Base-by-base conservation (phyloP, 2,888 invertebrate genomes). In the Halictus quadricinctus region DNA sequence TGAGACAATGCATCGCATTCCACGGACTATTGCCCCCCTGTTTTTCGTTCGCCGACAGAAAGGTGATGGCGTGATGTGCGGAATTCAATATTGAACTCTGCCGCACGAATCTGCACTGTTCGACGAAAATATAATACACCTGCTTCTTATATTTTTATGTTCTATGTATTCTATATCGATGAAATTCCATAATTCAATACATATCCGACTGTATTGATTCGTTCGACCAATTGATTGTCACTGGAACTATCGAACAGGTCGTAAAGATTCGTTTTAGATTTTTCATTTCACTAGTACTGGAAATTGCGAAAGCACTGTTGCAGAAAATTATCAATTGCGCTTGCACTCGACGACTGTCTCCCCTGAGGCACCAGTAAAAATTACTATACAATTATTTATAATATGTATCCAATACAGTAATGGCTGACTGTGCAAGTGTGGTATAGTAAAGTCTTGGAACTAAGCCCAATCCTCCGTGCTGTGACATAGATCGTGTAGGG, bases 1-100 rank as follows among this genome's bases (percentile, higher is more conserved):
- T 41, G 72, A 79, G 75, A 73, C 75, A 50, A 58, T 83, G 79
- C 64, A 69, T 79, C 64, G 70, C 81, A 86, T 86, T 79, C 73
- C 74, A 36, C 72, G 21, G 64, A 75, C 29, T 72, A 21, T 66
- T 66, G 36, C 66, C 2, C 29, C 60, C 60, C 29, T 69, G 43
- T 43, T 60, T 25, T 60, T 25, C 60, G 60, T 25, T 60, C 13
- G 60, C 60, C 60, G 60, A 29, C 60, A 36, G 64, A 8, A 78
- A 43, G 50, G 70, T 75, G 60, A 13, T 64, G 43, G 21, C 7
- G 29, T 15, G 12, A 48, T 29, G 15, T n/a, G n/a, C 3, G 58
- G 43, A 75, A 75, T 43, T 76, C 36, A 36, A 54, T 54, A 74
- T 13, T 41, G 70, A 70, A 70, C 43, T 70, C n/a, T 12, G n/a